Evolutionary conservation across 2,113 vertebrate species (phyloP), one percentile per base, ranked within the genome.

Genomic region (Cettia cetti): DNA sequence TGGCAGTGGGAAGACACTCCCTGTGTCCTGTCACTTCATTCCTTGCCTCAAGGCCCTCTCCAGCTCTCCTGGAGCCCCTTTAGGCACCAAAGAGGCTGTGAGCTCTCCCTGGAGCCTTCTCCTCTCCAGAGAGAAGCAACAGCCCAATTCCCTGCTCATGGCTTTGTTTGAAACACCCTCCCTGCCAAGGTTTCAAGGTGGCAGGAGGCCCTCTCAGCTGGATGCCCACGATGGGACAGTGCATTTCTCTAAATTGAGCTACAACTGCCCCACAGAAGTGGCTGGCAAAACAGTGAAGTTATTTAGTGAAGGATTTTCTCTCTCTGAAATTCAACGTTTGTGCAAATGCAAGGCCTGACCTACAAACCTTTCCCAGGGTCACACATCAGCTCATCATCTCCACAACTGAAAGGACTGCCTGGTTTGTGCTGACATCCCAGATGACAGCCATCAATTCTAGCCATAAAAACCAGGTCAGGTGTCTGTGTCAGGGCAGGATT

Each of bases 1-100:
- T 71, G 26, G 37, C 31, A 82, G 3, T 61, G 20, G 45, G 37
- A 27, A 70, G 16, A 10, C 47, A 26, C 31, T 71, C 39, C 21
- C 21, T 35, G 20, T 26, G 21, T 53, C 21, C 33, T 71, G 47
- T 44, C 37, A 0, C 45, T 61, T 1, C 66, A 52, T 9, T 18
- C 30, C 28, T 14, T 21, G 23, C 0, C 30, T 0, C 23, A 0
- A 59, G 37, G 26, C 56, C 26, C 37, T 26, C 26, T 30, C 37
- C 56, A 71, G 21, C 21, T 44, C 37, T 70, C 47, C 56, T 53
- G 47, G 39, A 71, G 56, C 21, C 31, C 54, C 56, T 53, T 35
- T 12, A 44, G 21, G 33, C 47, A 4, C 37, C 2, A 5, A 26
- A 83, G 16, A 30, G 8, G 39, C 8, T 53, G 39, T 31, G 16